A percentile compares a stretch with the other conserved stretches of the same genome.
Conservation (phyloP, 2,113 vertebrate genomes). For the cat (Felis catus) region F.catus_Fca126_mat1.0 CM031420.1:29452501-29453000, state of each 20-base stretch:
- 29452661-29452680: no score
- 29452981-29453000: not conserved
- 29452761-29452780: no score
- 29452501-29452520: not conserved
- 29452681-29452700: no score
- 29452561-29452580: not conserved
- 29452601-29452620: no score
- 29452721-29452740: no score
- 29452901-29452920: not conserved
- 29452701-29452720: no score
- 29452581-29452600: no score
- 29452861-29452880: not conserved
- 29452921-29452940: not conserved
- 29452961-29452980: not conserved
- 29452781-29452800: not conserved
- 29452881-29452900: not conserved
- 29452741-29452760: no score
- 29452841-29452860: not conserved
- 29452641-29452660: no score
- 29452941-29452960: not conserved
- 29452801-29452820: not conserved
- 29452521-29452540: not conserved
- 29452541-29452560: not conserved
- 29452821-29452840: not conserved
- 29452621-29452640: no score